Evolutionary conservation across 2,888 invertebrate genomes (phyloP).

Genomic region (Agrenia bidenticulata): DNA sequence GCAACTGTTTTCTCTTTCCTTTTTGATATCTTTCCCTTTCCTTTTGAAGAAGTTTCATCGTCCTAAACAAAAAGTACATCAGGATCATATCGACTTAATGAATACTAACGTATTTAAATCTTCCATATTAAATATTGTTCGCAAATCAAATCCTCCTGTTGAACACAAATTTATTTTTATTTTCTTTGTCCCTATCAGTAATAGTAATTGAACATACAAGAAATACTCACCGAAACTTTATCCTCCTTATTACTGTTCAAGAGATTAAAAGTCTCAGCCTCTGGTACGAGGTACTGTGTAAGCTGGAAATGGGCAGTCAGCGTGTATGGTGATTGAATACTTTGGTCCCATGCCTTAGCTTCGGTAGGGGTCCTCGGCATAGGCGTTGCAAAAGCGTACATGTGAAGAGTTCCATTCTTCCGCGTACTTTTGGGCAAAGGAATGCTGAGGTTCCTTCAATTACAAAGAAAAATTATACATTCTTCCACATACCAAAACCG

Average conservation of each 20-base stretch:
- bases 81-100: too few relatives aligned
- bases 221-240: neutral
- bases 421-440: conserved; percentile 72
- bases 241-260: conserved; percentile 51
- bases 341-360: conserved; percentile 60
- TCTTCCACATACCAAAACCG: too few relatives aligned
- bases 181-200: too few relatives aligned
- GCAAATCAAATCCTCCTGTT: too few relatives aligned
- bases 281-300: conserved; percentile 73
- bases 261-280: conserved; percentile 63
- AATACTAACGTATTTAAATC: too few relatives aligned
- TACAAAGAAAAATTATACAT: conserved; percentile 23
- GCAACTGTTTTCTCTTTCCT: conserved; percentile 34
- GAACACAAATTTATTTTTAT: too few relatives aligned
- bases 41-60: neutral
- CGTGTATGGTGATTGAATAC: conserved; percentile 65
- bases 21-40: neutral
- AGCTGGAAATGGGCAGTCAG: conserved; percentile 65
- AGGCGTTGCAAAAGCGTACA: conserved; percentile 71
- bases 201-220: too few relatives aligned
- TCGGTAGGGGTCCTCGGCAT: conserved; percentile 22
- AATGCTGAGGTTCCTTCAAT: conserved; percentile 66
- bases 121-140: too few relatives aligned
- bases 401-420: conserved; percentile 79
- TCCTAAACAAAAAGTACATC: neutral